A percentile compares a stretch with the other conserved stretches of the same genome.
These are phyloP conservation scores for Zeuzera pyrina DNA, from an alignment of 2,888 invertebrate species.

Conservation along the genomic window DNA sequence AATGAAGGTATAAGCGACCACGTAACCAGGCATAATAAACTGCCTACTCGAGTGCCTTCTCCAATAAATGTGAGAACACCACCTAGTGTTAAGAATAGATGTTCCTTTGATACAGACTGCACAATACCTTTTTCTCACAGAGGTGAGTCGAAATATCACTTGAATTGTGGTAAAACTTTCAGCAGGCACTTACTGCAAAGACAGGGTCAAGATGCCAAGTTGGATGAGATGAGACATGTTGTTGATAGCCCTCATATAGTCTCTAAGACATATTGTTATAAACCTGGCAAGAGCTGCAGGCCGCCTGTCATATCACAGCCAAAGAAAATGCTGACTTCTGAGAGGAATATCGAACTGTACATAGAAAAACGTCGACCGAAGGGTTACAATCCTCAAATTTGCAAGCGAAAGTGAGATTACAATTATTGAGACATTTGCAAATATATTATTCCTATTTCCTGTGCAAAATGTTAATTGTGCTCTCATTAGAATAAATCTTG, in stretches of 20 bases:
- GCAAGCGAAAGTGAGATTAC: no score
- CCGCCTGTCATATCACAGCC: conserved; percentile 22
- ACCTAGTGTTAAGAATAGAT: conserved; percentile 11
- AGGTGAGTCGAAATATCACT: conserved; percentile 37
- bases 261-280: neutral
- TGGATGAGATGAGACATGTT: no score
- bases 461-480: no score
- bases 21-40: conserved; percentile 14
- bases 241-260: no score
- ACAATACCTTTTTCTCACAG: conserved; percentile 32
- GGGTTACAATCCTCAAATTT: no score
- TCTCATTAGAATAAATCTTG: no score
- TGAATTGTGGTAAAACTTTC: conserved; percentile 24
- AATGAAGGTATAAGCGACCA: conserved; percentile 47
- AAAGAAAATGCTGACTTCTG: conserved; percentile 32
- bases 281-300: conserved; percentile 8
- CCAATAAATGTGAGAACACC: conserved; percentile 10
- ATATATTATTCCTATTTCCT: no score
- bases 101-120: conserved; percentile 6
- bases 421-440: no score
- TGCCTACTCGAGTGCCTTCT: conserved; percentile 6
- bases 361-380: conserved; percentile 9
- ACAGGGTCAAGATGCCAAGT: neutral
- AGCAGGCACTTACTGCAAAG: no score
- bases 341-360: conserved; percentile 25